Base-by-base conservation (phyloP, 2,797 vertebrate species). In the Bradypus variegatus region DNA sequence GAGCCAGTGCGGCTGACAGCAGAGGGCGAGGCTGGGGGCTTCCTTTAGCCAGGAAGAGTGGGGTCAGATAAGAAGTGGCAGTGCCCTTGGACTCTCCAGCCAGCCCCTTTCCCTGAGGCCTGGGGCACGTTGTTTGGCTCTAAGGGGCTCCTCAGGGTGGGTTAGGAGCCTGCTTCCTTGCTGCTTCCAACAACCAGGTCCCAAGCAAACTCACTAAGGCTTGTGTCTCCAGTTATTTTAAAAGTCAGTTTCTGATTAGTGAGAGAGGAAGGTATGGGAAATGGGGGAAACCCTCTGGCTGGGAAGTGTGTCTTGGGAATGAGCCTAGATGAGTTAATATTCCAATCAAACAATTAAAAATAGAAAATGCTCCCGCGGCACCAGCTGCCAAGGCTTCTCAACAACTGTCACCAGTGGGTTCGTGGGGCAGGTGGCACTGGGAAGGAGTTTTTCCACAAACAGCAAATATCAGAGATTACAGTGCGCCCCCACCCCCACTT, bases 321-420 rank as follows among this genome's bases (percentile, higher is more conserved):
- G 95, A 97, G 94, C 94, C 96, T 92, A 94, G 95, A 96, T 96
- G 97, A 97, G 97, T 97, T 97, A 97, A 97, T 95, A 97, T 97
- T 96, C 97, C 79, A 91, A 97, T 97, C 96, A 97, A 97, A 97
- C 95, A 96, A 96, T 97, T 95, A 93, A 96, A 97, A 98, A 98
- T 97, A 98, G 97, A 97, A 96, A 95, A 96, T 92, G 95, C 97
- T 97, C 93, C 95, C 85, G 38, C 2, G 92, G 93, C 95, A 95
- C 88, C 95, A 96, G 95, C 94, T 96, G 94, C 96, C 5, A 45
- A 73, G 92, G 90, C 94, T 95, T 79, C 85, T 93, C 94, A 62
- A 41, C 90, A 93, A 94, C 94, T 93, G 93, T 91, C 95, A 92
- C 94, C 89, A 78, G 89, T 3, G 62, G 89, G 92, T 94, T 94